Base-by-base conservation (phyloP, 2,797 vertebrate species). In the Vireo griseus region DNA sequence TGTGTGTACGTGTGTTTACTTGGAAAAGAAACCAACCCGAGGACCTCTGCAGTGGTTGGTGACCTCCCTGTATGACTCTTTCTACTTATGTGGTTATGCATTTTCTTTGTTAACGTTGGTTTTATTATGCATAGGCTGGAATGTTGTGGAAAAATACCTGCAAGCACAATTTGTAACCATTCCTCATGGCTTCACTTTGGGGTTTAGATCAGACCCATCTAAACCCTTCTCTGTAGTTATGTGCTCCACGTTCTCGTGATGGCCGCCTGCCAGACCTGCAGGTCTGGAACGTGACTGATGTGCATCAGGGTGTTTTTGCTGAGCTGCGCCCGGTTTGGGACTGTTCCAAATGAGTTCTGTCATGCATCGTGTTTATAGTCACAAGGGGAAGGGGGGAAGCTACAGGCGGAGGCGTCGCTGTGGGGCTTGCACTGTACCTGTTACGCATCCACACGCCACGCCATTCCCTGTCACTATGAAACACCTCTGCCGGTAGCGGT, bases 81-180 rank as follows among this genome's bases (percentile, higher is more conserved):
- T 58, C 66, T 73, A 40, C 77, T 90, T 69, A n/a, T 2, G 80
- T 92, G 90, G 67, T 92, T 88, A 61, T 3, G 8, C 51, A 8
- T 79, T 79, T 65, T 89, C 89, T 82, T 86, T 77, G 84, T 90
- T 90, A 91, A 96, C 0, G 18, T 92, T 94, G 76, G 18, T 68
- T 79, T 81, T 88, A 88, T 79, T 94, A 87, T 90, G 90, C 93
- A 50, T 96, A 95, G 96, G 88, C 76, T 95, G 86, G 69, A 95
- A 82, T 52, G 71, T 81, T 94, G 95, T 77, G 92, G 77, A 75
- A 97, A 95, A 95, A 91, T 63, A 90, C 75, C 94, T 69, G 95
- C 97, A 92, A 98, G 93, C 97, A 95, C 94, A 97, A 59, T 94
- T 92, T 26, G 69, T 92, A 63, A 39, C 88, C 90, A 97, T 97